Evolutionary conservation across 2,888 invertebrate genomes (phyloP).

Genomic region (Gasteruption jaculator): DNA sequence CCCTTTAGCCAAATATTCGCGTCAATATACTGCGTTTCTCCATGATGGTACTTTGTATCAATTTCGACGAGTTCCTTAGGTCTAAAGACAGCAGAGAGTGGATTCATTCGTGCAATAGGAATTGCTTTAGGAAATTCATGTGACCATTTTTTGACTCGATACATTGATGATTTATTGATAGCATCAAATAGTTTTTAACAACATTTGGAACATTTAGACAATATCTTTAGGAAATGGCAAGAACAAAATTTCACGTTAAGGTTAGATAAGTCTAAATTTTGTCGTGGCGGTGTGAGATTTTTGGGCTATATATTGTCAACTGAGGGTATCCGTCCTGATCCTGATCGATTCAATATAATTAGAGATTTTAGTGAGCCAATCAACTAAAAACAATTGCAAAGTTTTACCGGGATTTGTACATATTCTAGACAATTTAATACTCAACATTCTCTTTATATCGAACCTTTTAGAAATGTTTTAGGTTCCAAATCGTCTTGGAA

Average conservation of each 20-base stretch:
- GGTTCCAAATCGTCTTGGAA: not conserved
- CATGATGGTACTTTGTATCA: not conserved
- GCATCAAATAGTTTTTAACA: not conserved
- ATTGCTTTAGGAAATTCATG: not conserved
- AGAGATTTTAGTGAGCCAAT: too few relatives aligned
- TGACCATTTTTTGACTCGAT: not conserved
- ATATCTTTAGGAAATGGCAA: not conserved
- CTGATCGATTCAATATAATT: not conserved
- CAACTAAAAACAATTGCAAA: not conserved
- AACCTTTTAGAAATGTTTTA: not conserved
- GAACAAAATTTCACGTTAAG: constrained; percentile 1
- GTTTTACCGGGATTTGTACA: not conserved
- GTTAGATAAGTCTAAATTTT: not conserved
- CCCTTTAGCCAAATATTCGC: constrained; percentile 14
- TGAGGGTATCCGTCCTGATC: not conserved
- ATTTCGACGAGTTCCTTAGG: not conserved
- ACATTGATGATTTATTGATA: not conserved
- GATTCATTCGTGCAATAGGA: not conserved
- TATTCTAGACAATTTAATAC: not conserved
- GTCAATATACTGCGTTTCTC: not conserved
- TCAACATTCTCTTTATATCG: not conserved
- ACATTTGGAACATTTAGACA: not conserved
- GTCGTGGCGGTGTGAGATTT: not conserved
- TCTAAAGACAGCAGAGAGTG: too few relatives aligned
- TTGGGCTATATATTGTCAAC: not conserved